Evolutionary conservation across 2,797 vertebrate genomes (phyloP).

Genomic region (Argentina silus): DNA sequence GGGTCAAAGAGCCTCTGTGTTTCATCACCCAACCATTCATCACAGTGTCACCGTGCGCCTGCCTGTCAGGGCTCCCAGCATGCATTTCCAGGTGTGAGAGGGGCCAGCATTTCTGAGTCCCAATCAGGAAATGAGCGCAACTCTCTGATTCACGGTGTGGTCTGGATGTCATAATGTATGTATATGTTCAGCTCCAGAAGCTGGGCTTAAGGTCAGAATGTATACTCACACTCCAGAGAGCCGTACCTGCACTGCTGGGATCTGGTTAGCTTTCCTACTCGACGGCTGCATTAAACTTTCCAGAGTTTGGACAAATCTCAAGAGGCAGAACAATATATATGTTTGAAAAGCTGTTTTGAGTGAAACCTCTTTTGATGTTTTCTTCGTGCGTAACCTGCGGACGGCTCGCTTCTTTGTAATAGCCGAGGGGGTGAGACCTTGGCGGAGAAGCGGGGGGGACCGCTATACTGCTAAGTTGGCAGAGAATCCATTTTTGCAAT

Average conservation of each 20-base stretch:
- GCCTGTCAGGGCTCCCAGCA: constrained; percentile 59
- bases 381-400: constrained; percentile 54
- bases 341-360: constrained; percentile 64
- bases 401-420: constrained; percentile 53
- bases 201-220: constrained; percentile 62
- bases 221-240: constrained; percentile 56
- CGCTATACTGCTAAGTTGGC: constrained; percentile 60
- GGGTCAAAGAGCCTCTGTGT: constrained; percentile 68
- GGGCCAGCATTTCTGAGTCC: constrained; percentile 53
- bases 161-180: constrained; percentile 61
- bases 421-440: constrained; percentile 54
- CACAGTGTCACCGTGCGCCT: constrained; percentile 63
- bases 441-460: constrained; percentile 45
- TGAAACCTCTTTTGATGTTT: constrained; percentile 64
- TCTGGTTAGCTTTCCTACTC: constrained; percentile 51
- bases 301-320: constrained; percentile 61
- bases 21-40: constrained; percentile 78
- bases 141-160: constrained; percentile 66
- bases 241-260: constrained; percentile 53
- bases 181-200: constrained; percentile 54
- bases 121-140: constrained; percentile 72
- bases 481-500: constrained; percentile 67
- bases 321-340: constrained; percentile 67
- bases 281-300: constrained; percentile 61
- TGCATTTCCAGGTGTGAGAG: constrained; percentile 71